A percentile compares a stretch with the other conserved stretches of the same genome.
These are phyloP conservation scores for Corythornis vintsioides DNA, from an alignment of 2,113 vertebrate species.

Conservation along the genomic window DNA sequence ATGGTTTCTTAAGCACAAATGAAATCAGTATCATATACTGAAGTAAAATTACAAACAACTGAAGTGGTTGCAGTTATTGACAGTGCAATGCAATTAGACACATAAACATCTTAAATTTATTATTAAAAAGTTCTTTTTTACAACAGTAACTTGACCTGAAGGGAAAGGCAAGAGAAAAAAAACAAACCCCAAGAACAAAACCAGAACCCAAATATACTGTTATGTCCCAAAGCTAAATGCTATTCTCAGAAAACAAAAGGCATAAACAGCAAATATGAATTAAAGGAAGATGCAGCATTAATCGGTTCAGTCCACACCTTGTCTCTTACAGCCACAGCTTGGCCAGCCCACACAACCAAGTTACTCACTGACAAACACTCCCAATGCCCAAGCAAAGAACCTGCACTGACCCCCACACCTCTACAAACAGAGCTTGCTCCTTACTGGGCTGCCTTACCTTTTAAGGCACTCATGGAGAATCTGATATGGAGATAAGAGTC, in stretches of 20 bases:
- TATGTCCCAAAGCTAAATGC: background rate
- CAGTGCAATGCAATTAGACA: background rate
- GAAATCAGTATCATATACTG: background rate
- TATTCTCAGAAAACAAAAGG: background rate
- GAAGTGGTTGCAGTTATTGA: background rate
- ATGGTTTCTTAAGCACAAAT: constrained; percentile 87
- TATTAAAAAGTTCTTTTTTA: background rate
- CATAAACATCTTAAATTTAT: no score
- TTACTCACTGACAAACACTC: background rate
- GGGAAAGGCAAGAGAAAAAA: background rate
- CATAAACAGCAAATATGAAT: background rate
- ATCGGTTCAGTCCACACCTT: fast-evolving
- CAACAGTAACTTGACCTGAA: background rate
- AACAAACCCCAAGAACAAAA: background rate
- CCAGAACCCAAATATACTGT: background rate
- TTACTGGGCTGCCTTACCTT: constrained; percentile 77
- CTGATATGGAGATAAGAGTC: constrained; percentile 98
- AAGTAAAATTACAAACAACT: background rate
- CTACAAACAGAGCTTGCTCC: fast-evolving
- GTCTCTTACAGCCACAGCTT: fast-evolving
- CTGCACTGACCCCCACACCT: background rate
- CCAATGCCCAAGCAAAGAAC: background rate
- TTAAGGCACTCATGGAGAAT: constrained; percentile 99
- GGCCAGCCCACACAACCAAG: background rate
- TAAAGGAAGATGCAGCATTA: background rate